A percentile compares a stretch with the other conserved stretches of the same genome.
These are phyloP conservation scores for Anastatus disparis DNA, from an alignment of 1,140 invertebrate genomes.

Conservation along the genomic window DNA sequence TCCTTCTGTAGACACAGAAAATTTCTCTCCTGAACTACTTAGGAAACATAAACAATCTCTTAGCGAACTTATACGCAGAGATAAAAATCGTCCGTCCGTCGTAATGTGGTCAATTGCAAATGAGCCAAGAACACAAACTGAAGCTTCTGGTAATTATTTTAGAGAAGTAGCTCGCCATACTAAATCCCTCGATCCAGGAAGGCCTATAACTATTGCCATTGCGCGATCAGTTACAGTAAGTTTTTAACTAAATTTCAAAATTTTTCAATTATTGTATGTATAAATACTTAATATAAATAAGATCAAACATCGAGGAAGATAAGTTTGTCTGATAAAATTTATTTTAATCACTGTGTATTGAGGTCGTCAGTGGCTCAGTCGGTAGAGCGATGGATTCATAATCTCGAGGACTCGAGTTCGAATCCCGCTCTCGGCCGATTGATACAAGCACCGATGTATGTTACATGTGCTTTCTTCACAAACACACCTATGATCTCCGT, in stretches of 20 bases:
- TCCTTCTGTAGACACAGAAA: constrained; percentile 90
- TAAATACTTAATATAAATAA: too few relatives aligned
- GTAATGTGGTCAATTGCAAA: constrained; percentile 97
- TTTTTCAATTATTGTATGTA: too few relatives aligned
- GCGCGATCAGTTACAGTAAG: constrained; percentile 61
- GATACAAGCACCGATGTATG: too few relatives aligned
- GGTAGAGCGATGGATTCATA: too few relatives aligned
- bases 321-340: too few relatives aligned
- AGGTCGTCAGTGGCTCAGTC: too few relatives aligned
- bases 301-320: too few relatives aligned
- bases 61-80: constrained; percentile 85
- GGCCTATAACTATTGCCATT: constrained; percentile 84
- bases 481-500: too few relatives aligned
- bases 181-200: constrained; percentile 77
- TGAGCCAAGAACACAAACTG: constrained; percentile 81
- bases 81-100: constrained; percentile 94
- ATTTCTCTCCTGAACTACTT: constrained; percentile 73
- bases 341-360: too few relatives aligned
- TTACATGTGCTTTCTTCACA: too few relatives aligned
- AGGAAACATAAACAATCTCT: constrained; percentile 85
- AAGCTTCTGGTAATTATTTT: constrained; percentile 85
- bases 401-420: too few relatives aligned
- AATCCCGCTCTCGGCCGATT: too few relatives aligned
- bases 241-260: neutral
- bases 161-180: constrained; percentile 78